Percentiles rank a stretch among this genome's conserved stretches.
These are phyloP conservation scores for Drosophila sulfurigaster DNA, from an alignment of 1,140 invertebrate species.

Conservation along the genomic window DNA sequence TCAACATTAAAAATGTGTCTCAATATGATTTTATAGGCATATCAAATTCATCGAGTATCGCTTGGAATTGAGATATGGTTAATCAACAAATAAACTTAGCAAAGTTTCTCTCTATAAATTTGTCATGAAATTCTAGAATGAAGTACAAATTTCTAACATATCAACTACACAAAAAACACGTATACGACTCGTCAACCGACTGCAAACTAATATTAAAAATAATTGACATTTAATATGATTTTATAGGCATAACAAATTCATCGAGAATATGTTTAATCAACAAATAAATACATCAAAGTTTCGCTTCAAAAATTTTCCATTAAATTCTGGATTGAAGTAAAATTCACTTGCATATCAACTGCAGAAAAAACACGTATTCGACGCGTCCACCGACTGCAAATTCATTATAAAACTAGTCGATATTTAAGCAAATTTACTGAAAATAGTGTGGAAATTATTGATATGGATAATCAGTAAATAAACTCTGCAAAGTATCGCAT, in stretches of 20 bases:
- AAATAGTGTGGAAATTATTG: too few species aligned
- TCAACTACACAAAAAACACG: constrained; percentile 5
- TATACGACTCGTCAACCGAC: constrained; percentile 21
- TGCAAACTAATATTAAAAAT: constrained; percentile 36
- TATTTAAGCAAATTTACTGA: background rate
- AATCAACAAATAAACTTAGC: too few species aligned
- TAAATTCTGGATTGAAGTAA: background rate
- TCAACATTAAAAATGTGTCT: background rate
- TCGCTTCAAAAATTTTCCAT: too few species aligned
- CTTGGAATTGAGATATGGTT: too few species aligned
- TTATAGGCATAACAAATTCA: too few species aligned
- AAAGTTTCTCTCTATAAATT: too few species aligned
- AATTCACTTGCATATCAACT: background rate
- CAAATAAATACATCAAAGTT: too few species aligned
- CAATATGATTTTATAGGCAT: background rate
- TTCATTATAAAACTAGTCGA: constrained; percentile 29
- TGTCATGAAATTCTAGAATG: background rate
- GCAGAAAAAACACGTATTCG: constrained; percentile 23
- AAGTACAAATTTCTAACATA: background rate
- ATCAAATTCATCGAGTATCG: too few species aligned
- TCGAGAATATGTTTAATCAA: too few species aligned
- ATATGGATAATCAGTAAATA: too few species aligned
- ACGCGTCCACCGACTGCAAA: constrained; percentile 1
- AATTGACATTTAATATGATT: background rate
- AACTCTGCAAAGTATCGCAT: too few species aligned